Percentiles rank a stretch among this genome's conserved stretches.
These are phyloP conservation scores for Habroteleia sp. DNA, from an alignment of 2,888 invertebrate genomes.

Conservation along the genomic window DNA sequence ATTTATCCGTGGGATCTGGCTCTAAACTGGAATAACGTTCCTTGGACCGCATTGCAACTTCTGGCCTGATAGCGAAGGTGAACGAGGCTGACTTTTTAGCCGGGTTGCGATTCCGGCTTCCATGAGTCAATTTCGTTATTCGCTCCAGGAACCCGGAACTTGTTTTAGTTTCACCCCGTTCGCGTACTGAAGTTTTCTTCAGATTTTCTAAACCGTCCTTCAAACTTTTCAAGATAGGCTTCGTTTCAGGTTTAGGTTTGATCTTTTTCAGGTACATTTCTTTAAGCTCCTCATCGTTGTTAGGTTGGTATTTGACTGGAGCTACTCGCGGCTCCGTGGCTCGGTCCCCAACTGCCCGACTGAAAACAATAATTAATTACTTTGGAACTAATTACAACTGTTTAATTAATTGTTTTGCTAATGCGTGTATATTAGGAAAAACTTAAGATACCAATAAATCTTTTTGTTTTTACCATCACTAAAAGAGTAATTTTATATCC, in stretches of 20 bases:
- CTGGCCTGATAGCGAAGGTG: constrained; percentile 78
- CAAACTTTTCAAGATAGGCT: constrained; percentile 77
- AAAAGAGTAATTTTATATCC: too few species aligned
- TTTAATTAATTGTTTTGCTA: too few species aligned
- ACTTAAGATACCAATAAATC: too few species aligned
- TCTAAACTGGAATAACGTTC: constrained; percentile 79
- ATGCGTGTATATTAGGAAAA: too few species aligned
- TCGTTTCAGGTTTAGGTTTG: constrained; percentile 77
- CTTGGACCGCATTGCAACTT: constrained; percentile 75
- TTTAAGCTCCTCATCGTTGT: constrained; percentile 71
- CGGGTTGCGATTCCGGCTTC: constrained; percentile 75
- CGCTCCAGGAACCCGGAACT: constrained; percentile 76
- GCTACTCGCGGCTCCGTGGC: constrained; percentile 79
- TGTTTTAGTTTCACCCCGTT: constrained; percentile 51
- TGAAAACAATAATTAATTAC: constrained; percentile 64
- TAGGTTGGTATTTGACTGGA: constrained; percentile 73
- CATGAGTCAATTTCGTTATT: constrained; percentile 76
- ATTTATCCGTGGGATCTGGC: constrained; percentile 69
- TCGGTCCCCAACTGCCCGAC: constrained; percentile 78
- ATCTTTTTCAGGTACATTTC: constrained; percentile 79
- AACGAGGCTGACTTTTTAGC: constrained; percentile 81
- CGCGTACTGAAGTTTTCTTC: constrained; percentile 73
- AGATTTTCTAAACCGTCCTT: constrained; percentile 77
- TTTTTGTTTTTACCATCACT: too few species aligned
- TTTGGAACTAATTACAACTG: too few species aligned